Conservation (phyloP, 53 echinoderm and acorn worm species). For the Antedon mediterranea region DNA sequence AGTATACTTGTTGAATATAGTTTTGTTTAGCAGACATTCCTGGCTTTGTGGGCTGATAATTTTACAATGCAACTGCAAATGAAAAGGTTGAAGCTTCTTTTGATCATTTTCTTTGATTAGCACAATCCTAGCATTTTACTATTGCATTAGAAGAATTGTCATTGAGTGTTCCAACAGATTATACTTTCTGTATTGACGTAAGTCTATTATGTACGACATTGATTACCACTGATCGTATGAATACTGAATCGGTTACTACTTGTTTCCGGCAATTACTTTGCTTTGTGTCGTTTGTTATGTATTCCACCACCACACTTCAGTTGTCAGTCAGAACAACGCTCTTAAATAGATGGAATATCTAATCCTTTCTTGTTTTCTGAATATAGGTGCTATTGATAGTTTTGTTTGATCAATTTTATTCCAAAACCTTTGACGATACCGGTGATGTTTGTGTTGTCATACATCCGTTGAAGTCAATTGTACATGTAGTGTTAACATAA, state of each 20-base stretch:
- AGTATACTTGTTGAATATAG: too few species aligned
- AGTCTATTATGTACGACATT: background rate
- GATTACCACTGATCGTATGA: background rate
- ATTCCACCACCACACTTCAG: background rate
- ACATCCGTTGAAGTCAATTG: too few species aligned
- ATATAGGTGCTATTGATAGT: background rate
- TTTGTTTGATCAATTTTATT: background rate
- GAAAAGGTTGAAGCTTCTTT: too few species aligned
- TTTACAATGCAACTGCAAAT: too few species aligned
- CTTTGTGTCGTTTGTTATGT: background rate
- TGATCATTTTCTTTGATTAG: background rate
- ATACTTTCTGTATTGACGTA: background rate
- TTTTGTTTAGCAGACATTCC: background rate
- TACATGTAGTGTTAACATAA: background rate
- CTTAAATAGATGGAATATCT: background rate
- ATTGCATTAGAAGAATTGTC: background rate
- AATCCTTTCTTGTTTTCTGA: background rate
- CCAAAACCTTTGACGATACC: background rate
- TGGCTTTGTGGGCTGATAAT: background rate
- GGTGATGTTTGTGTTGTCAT: too few species aligned
- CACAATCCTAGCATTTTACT: background rate
- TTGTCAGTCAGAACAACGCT: background rate
- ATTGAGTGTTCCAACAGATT: background rate
- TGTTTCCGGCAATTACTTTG: background rate
- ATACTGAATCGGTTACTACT: background rate